Conservation (phyloP, 1,140 invertebrate genomes). For the Aphidius gifuensis region DNA sequence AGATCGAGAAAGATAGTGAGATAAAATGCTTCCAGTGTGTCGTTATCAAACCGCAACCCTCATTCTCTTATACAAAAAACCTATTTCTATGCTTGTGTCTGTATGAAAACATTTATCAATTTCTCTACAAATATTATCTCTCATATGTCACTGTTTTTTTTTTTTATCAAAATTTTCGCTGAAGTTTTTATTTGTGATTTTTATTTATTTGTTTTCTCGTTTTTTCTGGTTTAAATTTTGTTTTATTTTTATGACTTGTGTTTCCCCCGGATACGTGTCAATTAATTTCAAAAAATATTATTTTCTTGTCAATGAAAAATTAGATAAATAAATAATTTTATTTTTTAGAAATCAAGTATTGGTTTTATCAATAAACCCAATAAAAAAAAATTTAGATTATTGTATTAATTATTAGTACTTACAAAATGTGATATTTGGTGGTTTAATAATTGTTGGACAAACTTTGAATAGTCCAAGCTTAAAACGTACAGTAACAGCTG, state of each 20-base stretch:
- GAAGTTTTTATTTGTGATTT: conserved; percentile 17
- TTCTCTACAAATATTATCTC: conserved; percentile 33
- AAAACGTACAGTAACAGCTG: conserved; percentile 44
- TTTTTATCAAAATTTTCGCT: conserved; percentile 6
- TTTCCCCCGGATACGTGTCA: conserved; percentile 5
- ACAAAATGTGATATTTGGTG: conserved; percentile 46
- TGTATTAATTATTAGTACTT: conserved; percentile 24
- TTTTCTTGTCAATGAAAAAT: no score
- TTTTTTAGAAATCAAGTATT: no score
- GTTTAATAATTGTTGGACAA: conserved; percentile 49
- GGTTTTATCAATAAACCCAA: no score
- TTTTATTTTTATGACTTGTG: no score
- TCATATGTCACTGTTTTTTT: conserved; percentile 8
- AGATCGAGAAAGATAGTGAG: conserved; percentile 19
- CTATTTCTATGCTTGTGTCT: conserved; percentile 9
- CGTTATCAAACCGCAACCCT: conserved; percentile 1
- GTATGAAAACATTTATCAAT: conserved; percentile 43
- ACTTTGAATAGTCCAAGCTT: conserved; percentile 51
- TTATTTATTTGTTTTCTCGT: background rate
- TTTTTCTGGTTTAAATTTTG: background rate
- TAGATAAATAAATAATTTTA: no score
- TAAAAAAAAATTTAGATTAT: no score
- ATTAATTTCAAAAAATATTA: background rate
- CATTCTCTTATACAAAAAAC: background rate
- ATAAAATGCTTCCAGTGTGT: conserved; percentile 2